Conservation (phyloP, 2,888 invertebrate genomes). For the Cantharis flavilabris region DNA sequence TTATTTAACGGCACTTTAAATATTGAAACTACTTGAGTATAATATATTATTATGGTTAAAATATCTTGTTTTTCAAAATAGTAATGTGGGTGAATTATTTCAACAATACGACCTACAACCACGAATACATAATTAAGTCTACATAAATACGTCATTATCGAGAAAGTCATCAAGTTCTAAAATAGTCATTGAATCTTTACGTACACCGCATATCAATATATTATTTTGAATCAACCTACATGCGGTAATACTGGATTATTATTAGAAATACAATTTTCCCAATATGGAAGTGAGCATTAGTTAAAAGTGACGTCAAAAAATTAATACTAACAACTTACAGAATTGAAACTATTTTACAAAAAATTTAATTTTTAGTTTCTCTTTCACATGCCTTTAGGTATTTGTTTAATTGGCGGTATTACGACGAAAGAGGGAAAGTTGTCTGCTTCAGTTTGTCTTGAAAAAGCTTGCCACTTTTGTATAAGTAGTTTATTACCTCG, state of each 20-base stretch:
- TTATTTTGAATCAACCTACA: constrained; percentile 5
- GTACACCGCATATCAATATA: constrained; percentile 3
- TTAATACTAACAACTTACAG: neutral
- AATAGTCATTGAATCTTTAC: constrained; percentile 10
- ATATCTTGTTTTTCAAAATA: constrained; percentile 1
- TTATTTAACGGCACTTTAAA: neutral
- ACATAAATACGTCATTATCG: constrained; percentile 7
- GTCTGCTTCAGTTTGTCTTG: neutral
- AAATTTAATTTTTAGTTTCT: neutral
- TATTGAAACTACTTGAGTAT: neutral
- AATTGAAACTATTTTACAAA: neutral
- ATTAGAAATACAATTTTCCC: constrained; percentile 5
- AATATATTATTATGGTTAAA: neutral
- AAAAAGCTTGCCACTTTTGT: neutral
- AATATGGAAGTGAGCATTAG: constrained; percentile 15
- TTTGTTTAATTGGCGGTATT: neutral
- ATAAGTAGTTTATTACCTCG: neutral
- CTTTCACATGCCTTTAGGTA: neutral
- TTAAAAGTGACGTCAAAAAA: constrained; percentile 13
- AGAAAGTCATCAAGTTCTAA: constrained; percentile 8
- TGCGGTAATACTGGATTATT: constrained; percentile 7
- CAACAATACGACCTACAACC: constrained; percentile 22
- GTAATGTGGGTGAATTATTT: constrained; percentile 15
- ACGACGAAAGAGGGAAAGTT: neutral
- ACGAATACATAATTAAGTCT: constrained; percentile 12